Evolutionary conservation across 2,113 vertebrate species (phyloP), one percentile per base, ranked within the genome.

Genomic region (Camelus bactrianus): DNA sequence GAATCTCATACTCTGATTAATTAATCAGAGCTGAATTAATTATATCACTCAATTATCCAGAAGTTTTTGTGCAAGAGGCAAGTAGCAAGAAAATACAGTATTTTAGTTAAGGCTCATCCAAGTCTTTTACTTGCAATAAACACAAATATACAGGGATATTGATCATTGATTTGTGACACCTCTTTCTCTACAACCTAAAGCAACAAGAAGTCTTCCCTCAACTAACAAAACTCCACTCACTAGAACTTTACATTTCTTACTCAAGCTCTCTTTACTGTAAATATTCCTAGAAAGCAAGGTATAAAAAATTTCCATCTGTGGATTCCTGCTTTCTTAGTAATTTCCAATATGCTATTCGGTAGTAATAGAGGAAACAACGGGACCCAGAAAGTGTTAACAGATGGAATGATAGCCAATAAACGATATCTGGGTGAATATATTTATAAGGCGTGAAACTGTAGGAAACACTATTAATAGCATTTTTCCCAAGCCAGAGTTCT

Each of bases 11-110:
- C 48, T 48, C 35, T 69, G 38, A 54, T 75, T 77, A 32, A 76
- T 70, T 94, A 88, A 91, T 60, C 64, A 88, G 70, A 91, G 69
- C 17, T 13, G 80, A 96, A 80, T 50, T 93, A 80, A 77, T 87
- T 89, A 50, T 72, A 58, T 58, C 72, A 69, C 8, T 80, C 10
- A 84, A 7, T 93, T 96, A 64, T 82, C 26, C 2, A 30, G 58
- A 89, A 77, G 22, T 77, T 92, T 58, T 91, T 83, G 64, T 91
- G 26, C 17, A 86, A 89, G 76, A 95, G 48, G 19, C 65, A 83
- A 83, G 32, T 56, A 89, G 42, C 60, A 94, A 72, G 67, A 91
- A 96, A 89, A 84, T 50, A 80, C 4, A 32, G 5, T 92, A 30
- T 69, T 92, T 93, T 84, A 93, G 38, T 62, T 67, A 10, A 95